These are phyloP conservation scores for honey bee (Apis mellifera) DNA, from an alignment of 1,140 invertebrate genomes.

Conservation along the genomic window Amel_HAv3.1 CM009939.2:5389501-5390000, in stretches of 20 bases:
- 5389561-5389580: no score
- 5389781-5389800: not conserved
- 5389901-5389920: not conserved
- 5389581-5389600: not conserved
- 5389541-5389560: not conserved
- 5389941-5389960: not conserved
- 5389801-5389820: not conserved
- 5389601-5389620: not conserved
- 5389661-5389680: not conserved
- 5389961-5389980: no score
- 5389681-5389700: not conserved
- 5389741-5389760: not conserved
- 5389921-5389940: not conserved
- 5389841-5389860: not conserved
- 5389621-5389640: not conserved
- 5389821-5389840: not conserved
- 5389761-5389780: not conserved
- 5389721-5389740: not conserved
- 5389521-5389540: not conserved
- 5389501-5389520: not conserved
- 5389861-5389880: not conserved
- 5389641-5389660: not conserved
- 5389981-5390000: no score
- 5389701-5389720: constrained; percentile 1
- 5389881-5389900: no score